Evolutionary conservation across 2,888 invertebrate genomes (phyloP).

Genomic region (Gibbula magus): DNA sequence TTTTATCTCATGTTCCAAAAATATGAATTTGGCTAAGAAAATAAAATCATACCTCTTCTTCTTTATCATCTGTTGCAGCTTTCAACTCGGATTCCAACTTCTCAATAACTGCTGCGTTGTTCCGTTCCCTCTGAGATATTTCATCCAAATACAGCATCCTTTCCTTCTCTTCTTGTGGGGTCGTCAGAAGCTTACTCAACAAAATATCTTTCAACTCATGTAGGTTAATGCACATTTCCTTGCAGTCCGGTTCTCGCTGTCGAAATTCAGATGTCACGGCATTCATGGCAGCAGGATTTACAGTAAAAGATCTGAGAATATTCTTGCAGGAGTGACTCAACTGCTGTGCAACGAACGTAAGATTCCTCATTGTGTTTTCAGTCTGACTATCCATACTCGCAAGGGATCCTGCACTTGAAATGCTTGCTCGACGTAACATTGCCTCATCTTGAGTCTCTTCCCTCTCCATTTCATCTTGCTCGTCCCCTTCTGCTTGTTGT

Average conservation of each 20-base stretch:
- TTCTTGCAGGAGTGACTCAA: conserved; percentile 70
- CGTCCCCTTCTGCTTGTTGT: not conserved
- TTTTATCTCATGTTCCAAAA: too few relatives aligned
- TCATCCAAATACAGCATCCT: conserved; percentile 70
- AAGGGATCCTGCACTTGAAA: conserved; percentile 11
- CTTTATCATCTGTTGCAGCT: conserved; percentile 70
- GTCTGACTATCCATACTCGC: conserved; percentile 47
- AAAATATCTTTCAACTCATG: conserved; percentile 71
- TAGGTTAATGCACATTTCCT: conserved; percentile 56
- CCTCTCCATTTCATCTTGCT: not conserved
- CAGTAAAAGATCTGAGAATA: conserved; percentile 66
- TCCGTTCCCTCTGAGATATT: conserved; percentile 68
- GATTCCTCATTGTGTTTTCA: conserved; percentile 63
- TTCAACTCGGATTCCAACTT: conserved; percentile 72
- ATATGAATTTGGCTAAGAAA: too few relatives aligned
- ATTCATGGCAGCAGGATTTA: conserved; percentile 67
- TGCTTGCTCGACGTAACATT: not conserved
- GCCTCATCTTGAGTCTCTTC: conserved; percentile 8
- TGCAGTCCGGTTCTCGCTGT: conserved; percentile 40
- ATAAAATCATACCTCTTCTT: conserved; percentile 65
- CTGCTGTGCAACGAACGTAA: conserved; percentile 65
- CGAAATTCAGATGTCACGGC: conserved; percentile 54
- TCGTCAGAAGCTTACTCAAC: conserved; percentile 71
- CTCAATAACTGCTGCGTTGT: conserved; percentile 71
- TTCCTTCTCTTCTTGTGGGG: conserved; percentile 73